A percentile compares a stretch with the other conserved stretches of the same genome.
These are phyloP conservation scores for Oxystoma pomonae DNA, from an alignment of 2,888 invertebrate genomes.

Conservation along the genomic window DNA sequence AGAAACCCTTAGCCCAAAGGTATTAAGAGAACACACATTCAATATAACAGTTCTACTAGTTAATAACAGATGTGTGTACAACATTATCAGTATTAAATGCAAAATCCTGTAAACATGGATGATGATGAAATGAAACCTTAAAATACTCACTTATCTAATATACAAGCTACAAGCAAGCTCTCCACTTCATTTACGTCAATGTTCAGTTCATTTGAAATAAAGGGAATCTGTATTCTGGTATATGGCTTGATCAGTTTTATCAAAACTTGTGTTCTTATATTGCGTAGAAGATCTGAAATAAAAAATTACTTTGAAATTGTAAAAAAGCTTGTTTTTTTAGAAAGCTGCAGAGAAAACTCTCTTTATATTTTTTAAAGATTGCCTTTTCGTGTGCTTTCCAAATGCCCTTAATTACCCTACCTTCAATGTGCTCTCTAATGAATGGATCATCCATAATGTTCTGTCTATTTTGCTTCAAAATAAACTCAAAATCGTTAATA, in stretches of 20 bases:
- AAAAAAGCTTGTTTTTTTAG: too few relatives aligned
- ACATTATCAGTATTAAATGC: background rate
- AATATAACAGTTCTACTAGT: slow-evolving; percentile 5
- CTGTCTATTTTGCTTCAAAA: slow-evolving; percentile 86
- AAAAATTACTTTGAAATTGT: slow-evolving; percentile 7
- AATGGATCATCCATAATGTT: slow-evolving; percentile 99
- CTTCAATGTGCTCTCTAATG: slow-evolving; percentile 97
- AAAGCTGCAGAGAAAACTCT: too few relatives aligned
- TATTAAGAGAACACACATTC: slow-evolving; percentile 5
- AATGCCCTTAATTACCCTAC: slow-evolving; percentile 38
- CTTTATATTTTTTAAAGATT: background rate
- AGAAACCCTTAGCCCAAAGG: too few relatives aligned
- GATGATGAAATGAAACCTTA: too few relatives aligned
- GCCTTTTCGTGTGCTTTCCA: background rate
- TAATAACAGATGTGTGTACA: background rate
- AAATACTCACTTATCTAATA: slow-evolving; percentile 90
- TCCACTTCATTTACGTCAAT: slow-evolving; percentile 95
- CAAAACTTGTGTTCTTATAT: slow-evolving; percentile 95
- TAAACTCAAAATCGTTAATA: slow-evolving; percentile 96
- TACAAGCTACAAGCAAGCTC: slow-evolving; percentile 93
- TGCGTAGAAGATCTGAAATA: slow-evolving; percentile 76
- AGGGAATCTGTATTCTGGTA: slow-evolving; percentile 95
- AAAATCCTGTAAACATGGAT: background rate
- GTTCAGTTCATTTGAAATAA: slow-evolving; percentile 92
- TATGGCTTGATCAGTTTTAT: slow-evolving; percentile 97